Conservation (phyloP, 2,888 invertebrate species). For the Nomada lathburiana region DNA sequence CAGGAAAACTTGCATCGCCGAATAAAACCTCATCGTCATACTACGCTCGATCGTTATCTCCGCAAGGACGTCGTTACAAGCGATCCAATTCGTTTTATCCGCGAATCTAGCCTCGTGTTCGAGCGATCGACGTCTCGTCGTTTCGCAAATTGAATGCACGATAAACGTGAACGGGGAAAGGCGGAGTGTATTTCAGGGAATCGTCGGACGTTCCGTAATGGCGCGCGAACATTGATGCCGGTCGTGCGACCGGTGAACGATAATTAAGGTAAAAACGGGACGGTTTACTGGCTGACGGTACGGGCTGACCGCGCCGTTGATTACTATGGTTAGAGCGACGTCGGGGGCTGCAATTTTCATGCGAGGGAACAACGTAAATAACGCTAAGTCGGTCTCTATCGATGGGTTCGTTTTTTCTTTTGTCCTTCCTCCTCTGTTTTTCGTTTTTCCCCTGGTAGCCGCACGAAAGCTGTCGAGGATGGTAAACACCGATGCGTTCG, state of each 20-base stretch:
- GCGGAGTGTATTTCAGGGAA: not conserved
- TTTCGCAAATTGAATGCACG: conserved; percentile 38
- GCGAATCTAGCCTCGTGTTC: conserved; percentile 17
- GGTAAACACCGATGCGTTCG: conserved; percentile 33
- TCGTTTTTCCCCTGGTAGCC: not conserved
- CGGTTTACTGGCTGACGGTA: conserved; percentile 30
- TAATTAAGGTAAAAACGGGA: conserved; percentile 56
- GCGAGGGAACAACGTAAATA: conserved; percentile 46
- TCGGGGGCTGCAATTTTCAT: conserved; percentile 44
- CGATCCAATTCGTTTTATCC: conserved; percentile 29
- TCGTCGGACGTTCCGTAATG: conserved; percentile 9
- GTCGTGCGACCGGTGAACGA: conserved; percentile 27
- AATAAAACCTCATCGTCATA: not conserved
- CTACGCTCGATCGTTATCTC: conserved; percentile 18
- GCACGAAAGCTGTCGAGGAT: conserved; percentile 17
- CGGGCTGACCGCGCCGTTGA: conserved; percentile 10
- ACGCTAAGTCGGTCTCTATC: conserved; percentile 28
- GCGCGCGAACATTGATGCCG: conserved; percentile 30
- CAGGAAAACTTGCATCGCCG: not conserved
- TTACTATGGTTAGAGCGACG: conserved; percentile 54
- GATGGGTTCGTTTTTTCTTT: not conserved
- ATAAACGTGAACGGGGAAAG: conserved; percentile 16
- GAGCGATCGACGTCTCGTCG: conserved; percentile 10
- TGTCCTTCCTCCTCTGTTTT: not conserved
- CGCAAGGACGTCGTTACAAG: conserved; percentile 18